phyloP scores from a whole-genome alignment of 37 sponge, comb jelly and placozoan species.

The Aphrocallistes beatrix region DNA sequence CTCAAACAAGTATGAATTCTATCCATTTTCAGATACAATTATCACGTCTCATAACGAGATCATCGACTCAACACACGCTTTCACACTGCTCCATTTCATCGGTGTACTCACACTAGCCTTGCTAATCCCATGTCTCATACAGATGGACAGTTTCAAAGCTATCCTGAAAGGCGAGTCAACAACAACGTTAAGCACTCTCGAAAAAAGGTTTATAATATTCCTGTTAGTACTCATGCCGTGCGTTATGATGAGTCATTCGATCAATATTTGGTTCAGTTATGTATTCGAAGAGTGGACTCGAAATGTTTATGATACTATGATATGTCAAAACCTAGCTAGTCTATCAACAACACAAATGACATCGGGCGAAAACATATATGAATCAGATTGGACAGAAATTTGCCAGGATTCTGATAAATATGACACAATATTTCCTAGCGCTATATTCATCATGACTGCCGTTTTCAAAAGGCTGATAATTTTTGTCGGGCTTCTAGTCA shows the following conservation, averaged over 20 bases:
- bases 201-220: not conserved
- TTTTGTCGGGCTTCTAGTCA: not conserved
- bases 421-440: not conserved
- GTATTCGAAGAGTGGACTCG: not conserved
- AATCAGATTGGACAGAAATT: not conserved
- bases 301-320: not conserved
- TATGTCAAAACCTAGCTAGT: not conserved
- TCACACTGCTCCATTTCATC: not conserved
- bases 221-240: not conserved
- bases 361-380: not conserved
- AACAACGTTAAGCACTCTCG: not conserved
- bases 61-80: not conserved
- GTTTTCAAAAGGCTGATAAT: not conserved
- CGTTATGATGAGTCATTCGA: not conserved
- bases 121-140: not conserved
- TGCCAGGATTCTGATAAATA: not conserved
- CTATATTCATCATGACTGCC: not conserved
- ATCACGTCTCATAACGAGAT: not conserved
- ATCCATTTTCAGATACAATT: not conserved
- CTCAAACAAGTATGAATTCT: not conserved
- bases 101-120: not conserved
- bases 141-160: not conserved
- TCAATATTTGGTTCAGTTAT: not conserved
- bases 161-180: not conserved
- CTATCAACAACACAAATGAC: not conserved